Conservation (phyloP, 2,113 vertebrate species). For the Cariama cristata region DNA sequence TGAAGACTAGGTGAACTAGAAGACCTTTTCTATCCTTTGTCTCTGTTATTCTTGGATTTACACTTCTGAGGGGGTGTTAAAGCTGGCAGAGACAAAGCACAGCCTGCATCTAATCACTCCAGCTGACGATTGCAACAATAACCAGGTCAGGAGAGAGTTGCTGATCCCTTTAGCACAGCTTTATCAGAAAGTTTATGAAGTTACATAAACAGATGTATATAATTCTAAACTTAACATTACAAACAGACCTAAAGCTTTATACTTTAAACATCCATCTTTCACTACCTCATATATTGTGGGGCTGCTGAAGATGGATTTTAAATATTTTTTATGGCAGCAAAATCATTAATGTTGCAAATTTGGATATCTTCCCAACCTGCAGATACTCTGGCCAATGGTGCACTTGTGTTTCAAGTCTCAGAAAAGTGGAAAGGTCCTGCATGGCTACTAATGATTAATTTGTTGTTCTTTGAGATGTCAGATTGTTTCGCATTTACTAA, state of each 20-base stretch:
- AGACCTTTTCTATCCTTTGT: background rate
- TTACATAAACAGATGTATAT: constrained; percentile 40
- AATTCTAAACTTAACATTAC: background rate
- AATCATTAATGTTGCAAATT: constrained; percentile 12
- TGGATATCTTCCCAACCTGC: constrained; percentile 22
- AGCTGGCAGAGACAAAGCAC: background rate
- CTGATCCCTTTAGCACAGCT: background rate
- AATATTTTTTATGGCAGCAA: constrained; percentile 7
- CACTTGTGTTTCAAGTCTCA: background rate
- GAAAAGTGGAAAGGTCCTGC: background rate
- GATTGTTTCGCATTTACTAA: background rate
- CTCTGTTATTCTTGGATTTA: constrained; percentile 5
- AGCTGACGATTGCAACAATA: constrained; percentile 17
- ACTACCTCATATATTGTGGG: constrained; percentile 10
- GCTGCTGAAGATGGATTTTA: constrained; percentile 6
- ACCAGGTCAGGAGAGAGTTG: constrained; percentile 6
- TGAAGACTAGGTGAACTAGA: background rate
- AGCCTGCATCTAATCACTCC: background rate
- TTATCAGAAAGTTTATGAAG: constrained; percentile 43
- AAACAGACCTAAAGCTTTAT: constrained; percentile 22
- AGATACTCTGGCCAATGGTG: background rate
- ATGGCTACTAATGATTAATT: constrained; percentile 1
- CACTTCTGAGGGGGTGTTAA: background rate
- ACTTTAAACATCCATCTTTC: constrained; percentile 18
- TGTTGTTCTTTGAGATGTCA: background rate